Base-by-base conservation (phyloP, 1,140 invertebrate genomes). In the Anthonomus grandis region DNA sequence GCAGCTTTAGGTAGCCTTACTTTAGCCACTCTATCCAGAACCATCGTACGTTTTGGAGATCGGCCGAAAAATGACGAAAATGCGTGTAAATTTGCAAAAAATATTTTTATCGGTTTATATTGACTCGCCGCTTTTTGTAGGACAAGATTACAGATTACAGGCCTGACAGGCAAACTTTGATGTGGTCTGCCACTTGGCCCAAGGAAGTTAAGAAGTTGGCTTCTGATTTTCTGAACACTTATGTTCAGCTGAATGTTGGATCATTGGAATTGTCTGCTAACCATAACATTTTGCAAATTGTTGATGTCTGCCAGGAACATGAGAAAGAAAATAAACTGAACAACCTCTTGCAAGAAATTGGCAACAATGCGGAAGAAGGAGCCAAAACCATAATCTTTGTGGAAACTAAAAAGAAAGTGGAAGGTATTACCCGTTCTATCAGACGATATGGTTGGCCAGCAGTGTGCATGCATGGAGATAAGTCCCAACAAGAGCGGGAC, bases 181-280 rank as follows among this genome's bases (percentile, higher is more conserved):
- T 98, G 95, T 98, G 95, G 93, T 95, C 91, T 59, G 95, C 95
- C 4, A 98, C 95, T 3, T 98, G 95, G 95, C 95, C 95, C 1
- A 96, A 96, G 71, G 95, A 98, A 81, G 95, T 98, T 0, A 84
- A 86, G 60, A 86, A 86, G 67, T 75, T 98, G 38, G 96, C 95
- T 38, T 88, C 95, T 74, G 95, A 98, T 73, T 98, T 97, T 72
- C 79, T 98, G 3, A 86, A 80, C 73, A 82, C 87, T 60, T 95
- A 95, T 68, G 82, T 93, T 39, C 94, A 78, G 75, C 83, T 97
- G 34, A 98, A 97, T 69, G 90, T 98, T 78, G 96, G 96, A 38
- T 95, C 94, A 0, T 71, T 95, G 22, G 86, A 92, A 63, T 75
- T 98, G 1, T 86, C 90, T 60, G 96, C 96, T 17, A 98, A 98